Evolutionary conservation across 1,140 invertebrate genomes (phyloP), one percentile per base, ranked within the genome.

Genomic region (Leucophenga varia): DNA sequence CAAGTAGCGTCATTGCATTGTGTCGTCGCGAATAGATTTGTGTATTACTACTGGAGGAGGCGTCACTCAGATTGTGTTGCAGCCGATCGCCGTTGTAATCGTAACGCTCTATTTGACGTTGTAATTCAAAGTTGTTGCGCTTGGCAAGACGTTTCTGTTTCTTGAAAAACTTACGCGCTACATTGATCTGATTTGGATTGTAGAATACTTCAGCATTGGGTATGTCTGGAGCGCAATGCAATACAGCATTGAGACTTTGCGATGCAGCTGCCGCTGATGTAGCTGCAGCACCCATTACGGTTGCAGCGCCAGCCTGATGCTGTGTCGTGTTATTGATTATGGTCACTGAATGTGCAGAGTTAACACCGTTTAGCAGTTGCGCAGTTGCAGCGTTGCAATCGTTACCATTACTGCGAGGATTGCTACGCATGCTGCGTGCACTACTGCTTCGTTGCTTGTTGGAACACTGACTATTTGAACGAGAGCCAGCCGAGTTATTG

Each of bases 161-260:
- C 50, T 91, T 89, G 72, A 95, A 95, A 74, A 94, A 95, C 60
- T 91, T 93, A 50, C 90, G 83, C 0, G 93, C 92, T 1, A 93
- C 90, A 12, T 90, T 91, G 71, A 90, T 94, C 73, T 96, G 93
- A 64, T 90, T 88, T 0, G 91, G 90, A 79, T 96, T 94, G 64
- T 95, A 95, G 74, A 95, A 96, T 74, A 90, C 82, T 58, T 92
- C 86, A 0, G 87, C 85, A 2, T 82, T 69, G 22, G 71, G 71
- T 46, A 74, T 74, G 10, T 56, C 56, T 7, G 55, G 50, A 7
- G 47, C 21, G 14, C 32, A 49, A 79, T 48, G 81, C 63, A 12
- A 80, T 61, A 35, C 13, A 0, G 49, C 55, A n/a, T 63, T 63
- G 4, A 75, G 86, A 86, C 61, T 89, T 85, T 55, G 85, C 84